Evolutionary conservation across 2,797 vertebrate species (phyloP).

Genomic region (Melanotaenia nigrans): DNA sequence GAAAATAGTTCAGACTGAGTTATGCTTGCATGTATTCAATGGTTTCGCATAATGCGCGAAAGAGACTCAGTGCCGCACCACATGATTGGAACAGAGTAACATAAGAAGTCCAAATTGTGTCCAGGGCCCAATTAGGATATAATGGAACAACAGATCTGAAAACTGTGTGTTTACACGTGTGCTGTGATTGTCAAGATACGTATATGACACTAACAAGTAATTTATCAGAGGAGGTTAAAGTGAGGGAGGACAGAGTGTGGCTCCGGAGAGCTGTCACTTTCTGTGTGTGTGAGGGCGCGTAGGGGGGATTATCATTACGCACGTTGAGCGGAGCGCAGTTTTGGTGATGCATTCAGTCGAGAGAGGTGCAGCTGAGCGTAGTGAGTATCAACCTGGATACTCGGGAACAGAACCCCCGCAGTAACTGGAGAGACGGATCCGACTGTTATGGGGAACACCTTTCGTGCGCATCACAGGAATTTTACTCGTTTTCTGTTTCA

Average conservation of each 20-base stretch:
- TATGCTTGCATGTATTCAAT: constrained; percentile 21
- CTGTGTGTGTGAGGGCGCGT: constrained; percentile 22
- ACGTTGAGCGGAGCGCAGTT: constrained; percentile 66
- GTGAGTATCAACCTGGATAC: constrained; percentile 51
- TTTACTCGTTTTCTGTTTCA: constrained; percentile 3
- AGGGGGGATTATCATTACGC: constrained; percentile 68
- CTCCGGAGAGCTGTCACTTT: constrained; percentile 62
- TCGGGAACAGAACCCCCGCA: constrained; percentile 24
- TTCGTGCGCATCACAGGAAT: constrained; percentile 29
- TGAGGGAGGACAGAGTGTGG: constrained; percentile 30
- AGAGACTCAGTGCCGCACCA: constrained; percentile 15
- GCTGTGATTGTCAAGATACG: constrained; percentile 8
- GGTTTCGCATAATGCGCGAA: constrained; percentile 13
- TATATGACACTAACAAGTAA: constrained; percentile 33
- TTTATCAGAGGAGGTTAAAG: constrained; percentile 25
- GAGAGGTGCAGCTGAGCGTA: constrained; percentile 55
- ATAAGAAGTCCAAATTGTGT: neutral
- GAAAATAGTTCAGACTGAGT: neutral
- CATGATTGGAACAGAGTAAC: constrained; percentile 8
- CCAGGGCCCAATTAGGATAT: neutral
- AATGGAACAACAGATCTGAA: neutral
- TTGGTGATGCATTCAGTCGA: constrained; percentile 66
- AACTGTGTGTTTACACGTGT: neutral
- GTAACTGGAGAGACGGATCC: constrained; percentile 12
- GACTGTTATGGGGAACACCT: constrained; percentile 15